Evolutionary conservation across 1,140 invertebrate species (phyloP).

Genomic region (Hirudo medicinalis): DNA sequence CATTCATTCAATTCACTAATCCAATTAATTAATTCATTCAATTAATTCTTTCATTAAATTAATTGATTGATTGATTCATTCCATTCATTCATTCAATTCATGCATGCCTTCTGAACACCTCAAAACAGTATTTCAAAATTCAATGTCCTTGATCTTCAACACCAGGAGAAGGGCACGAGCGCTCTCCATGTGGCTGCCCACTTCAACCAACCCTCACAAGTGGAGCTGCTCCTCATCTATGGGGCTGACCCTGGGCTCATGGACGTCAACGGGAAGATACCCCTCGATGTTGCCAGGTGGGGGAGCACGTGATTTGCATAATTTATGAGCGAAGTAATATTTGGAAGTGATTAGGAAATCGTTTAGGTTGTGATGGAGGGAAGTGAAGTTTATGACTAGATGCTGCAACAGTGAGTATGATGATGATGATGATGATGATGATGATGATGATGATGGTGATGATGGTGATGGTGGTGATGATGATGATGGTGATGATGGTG

Average conservation of each 20-base stretch:
- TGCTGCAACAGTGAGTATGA: background rate
- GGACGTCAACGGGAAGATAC: constrained; percentile 41
- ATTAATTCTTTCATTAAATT: too few relatives aligned
- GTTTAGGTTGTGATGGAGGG: background rate
- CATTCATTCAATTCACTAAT: too few relatives aligned
- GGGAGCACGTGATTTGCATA: constrained; percentile 1
- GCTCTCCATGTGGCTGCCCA: constrained; percentile 81
- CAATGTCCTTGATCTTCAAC: background rate
- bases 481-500: constrained; percentile 1
- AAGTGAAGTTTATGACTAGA: background rate
- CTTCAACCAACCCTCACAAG: constrained; percentile 41
- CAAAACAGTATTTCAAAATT: too few relatives aligned
- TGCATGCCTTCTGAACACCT: too few relatives aligned
- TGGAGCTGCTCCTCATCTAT: constrained; percentile 77
- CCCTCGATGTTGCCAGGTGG: constrained; percentile 67
- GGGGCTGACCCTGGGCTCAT: constrained; percentile 71
- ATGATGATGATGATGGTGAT: too few relatives aligned
- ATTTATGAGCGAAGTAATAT: background rate
- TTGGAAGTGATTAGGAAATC: background rate
- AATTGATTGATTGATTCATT: too few relatives aligned
- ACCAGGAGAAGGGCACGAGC: constrained; percentile 73
- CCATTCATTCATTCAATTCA: too few relatives aligned
- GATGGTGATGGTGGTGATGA: background rate
- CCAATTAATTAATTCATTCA: too few relatives aligned
- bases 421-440: background rate